Evolutionary conservation across 2,888 invertebrate genomes (phyloP), one percentile per base, ranked within the genome.

Genomic region (Adelphocoris suturalis): DNA sequence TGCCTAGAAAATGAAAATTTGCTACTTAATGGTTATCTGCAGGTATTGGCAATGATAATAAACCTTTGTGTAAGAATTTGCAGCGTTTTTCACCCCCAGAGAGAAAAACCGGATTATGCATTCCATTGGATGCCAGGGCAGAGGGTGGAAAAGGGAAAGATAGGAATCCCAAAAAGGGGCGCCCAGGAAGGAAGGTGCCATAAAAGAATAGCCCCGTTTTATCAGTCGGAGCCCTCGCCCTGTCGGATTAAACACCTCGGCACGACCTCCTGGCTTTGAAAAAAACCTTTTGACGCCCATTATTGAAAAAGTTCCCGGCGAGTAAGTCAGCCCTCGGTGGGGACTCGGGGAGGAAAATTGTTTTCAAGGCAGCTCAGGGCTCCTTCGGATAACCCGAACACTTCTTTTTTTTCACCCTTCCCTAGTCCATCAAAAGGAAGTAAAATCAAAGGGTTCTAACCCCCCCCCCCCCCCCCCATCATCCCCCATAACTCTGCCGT

Each of bases 201-300:
- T 78, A 47, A 78, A 47, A 37, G 47, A 78, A 78, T 16, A 78
- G 78, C 47, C 19, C 46, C 46, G 46, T 82, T 82, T 52, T 52
- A 82, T 82, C 82, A 52, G 47, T 82, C 52, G 11, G 52, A 14
- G 82, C 27, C 52, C 82, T 19, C 19, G 23, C 52, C 82, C 27
- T 52, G 82, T 52, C 82, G 82, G 82, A 82, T 82, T 23, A 82
- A 82, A 82, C 82, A 82, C 82, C 82, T 82, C 47, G 23, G 47
- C 48, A 82, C 27, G 82, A 48, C 82, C 52, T 27, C 16, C 12
- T 19, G 52, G 23, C 27, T 14, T 46, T 27, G 47, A 5, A 52
- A 82, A 82, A 82, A 52, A 37, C 27, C 78, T 52, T 82, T 82
- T 82, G 82, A 82, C 82, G 82, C 82, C 82, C 82, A 82, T 82